phyloP scores from a whole-genome alignment of 2,797 vertebrate species.

The Lepilemur septentrionalis region DNA sequence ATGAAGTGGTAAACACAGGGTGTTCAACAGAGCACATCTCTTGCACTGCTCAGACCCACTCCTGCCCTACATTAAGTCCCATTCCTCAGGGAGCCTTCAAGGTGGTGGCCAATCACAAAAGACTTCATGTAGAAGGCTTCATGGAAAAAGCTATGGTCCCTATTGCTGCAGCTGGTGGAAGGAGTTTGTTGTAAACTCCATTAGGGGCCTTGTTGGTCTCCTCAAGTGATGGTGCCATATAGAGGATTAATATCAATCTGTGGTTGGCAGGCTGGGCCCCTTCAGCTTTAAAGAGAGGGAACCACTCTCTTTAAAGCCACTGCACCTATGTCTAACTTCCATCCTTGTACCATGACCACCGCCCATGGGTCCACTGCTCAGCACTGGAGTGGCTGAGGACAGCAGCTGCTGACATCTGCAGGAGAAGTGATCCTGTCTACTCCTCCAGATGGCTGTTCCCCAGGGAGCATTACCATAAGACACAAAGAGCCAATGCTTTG shows the following conservation, averaged over 20 bases:
- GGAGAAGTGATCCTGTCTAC: neutral
- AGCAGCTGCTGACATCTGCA: neutral
- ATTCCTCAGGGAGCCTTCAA: neutral
- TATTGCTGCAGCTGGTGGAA: neutral
- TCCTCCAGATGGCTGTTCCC: neutral
- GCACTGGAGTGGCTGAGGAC: neutral
- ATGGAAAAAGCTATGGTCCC: neutral
- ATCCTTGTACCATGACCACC: neutral
- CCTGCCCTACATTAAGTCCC: neutral
- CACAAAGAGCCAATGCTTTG: neutral
- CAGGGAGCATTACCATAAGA: neutral
- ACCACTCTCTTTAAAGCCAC: too few relatives aligned
- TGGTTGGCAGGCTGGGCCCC: neutral
- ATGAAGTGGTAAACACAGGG: neutral
- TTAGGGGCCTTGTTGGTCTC: neutral
- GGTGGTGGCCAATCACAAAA: neutral
- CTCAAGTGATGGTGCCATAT: neutral
- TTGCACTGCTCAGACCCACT: neutral
- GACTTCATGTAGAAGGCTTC: neutral
- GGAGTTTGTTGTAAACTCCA: neutral
- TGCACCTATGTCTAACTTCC: neutral
- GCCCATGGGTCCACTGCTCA: neutral
- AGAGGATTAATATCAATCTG: neutral
- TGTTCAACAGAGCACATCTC: neutral
- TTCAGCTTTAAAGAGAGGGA: neutral